Conservation (phyloP, 2,888 invertebrate genomes). For the Hirtodrosophila cameraria region DNA sequence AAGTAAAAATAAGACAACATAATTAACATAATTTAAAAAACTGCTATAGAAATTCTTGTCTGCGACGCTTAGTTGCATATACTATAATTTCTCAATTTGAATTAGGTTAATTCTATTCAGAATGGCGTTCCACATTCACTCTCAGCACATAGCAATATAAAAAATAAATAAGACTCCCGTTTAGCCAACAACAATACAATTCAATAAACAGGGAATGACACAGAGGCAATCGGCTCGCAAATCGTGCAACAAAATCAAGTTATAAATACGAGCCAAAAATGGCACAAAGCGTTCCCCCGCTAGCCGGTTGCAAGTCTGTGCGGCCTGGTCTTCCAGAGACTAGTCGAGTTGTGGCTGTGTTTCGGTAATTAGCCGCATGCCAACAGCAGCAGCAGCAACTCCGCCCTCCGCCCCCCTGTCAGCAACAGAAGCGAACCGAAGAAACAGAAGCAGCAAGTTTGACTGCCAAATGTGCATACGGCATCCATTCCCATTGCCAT, state of each 20-base stretch:
- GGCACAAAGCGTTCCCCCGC: constrained; percentile 26
- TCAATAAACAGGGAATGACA: constrained; percentile 17
- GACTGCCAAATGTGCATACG: constrained; percentile 1
- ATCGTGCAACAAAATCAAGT: constrained; percentile 37
- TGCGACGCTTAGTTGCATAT: neutral
- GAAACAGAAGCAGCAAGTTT: constrained; percentile 7
- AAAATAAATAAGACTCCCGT: constrained; percentile 38
- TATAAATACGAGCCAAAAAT: constrained; percentile 55
- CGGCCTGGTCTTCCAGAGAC: neutral
- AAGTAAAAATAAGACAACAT: too few species aligned
- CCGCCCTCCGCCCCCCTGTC: constrained; percentile 3
- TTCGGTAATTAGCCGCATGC: constrained; percentile 56
- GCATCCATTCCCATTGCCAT: neutral
- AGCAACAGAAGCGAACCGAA: constrained; percentile 7
- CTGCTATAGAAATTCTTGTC: neutral
- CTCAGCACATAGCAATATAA: constrained; percentile 9
- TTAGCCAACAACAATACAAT: constrained; percentile 22
- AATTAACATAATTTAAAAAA: neutral
- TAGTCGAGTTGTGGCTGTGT: constrained; percentile 27
- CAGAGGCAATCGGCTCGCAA: constrained; percentile 6
- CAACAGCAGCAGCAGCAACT: constrained; percentile 8
- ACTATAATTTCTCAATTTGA: neutral
- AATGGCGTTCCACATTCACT: constrained; percentile 24
- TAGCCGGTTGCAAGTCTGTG: constrained; percentile 6
- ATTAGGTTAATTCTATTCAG: constrained; percentile 36